Conservation (phyloP, 2,113 vertebrate genomes). For the Macaca mulatta region DNA sequence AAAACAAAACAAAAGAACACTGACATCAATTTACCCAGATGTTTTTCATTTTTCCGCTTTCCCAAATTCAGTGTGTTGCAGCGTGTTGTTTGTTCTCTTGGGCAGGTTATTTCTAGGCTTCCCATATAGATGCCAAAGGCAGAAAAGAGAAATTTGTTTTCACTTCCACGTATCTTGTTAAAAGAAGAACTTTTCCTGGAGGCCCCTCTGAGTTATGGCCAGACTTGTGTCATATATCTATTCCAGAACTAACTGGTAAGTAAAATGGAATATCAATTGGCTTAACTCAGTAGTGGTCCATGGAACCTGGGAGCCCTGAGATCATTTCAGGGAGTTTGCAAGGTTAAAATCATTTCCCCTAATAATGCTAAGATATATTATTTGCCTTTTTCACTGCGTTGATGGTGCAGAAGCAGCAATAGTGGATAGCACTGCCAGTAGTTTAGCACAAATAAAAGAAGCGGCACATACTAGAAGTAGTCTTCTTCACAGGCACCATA, state of each 20-base stretch:
- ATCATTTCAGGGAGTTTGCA: not conserved
- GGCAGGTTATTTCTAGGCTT: not conserved
- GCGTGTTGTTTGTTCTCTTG: not conserved
- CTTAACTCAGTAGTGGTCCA: not conserved
- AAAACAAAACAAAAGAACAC: not conserved
- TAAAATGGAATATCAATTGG: not conserved
- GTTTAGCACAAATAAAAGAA: not conserved
- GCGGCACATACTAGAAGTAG: too few relatives aligned
- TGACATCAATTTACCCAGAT: not conserved
- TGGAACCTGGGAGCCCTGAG: not conserved
- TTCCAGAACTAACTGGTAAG: constrained; percentile 10
- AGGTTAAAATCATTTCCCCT: not conserved
- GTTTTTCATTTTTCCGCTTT: constrained; percentile 17
- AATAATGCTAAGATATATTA: not conserved
- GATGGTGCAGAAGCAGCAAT: not conserved
- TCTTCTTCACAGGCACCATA: not conserved
- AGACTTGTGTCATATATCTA: not conserved
- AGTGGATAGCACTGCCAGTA: not conserved
- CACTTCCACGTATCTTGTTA: not conserved
- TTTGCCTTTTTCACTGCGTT: not conserved
- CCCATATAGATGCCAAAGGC: not conserved
- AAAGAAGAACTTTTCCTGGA: not conserved
- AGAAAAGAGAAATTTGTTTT: constrained; percentile 1
- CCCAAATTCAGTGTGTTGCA: not conserved
- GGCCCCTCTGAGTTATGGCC: not conserved